Percentiles rank a stretch among this genome's conserved stretches.
Evolutionary conservation across 2,113 vertebrate genomes (phyloP).

Genomic region (Platysteira castanea): DNA sequence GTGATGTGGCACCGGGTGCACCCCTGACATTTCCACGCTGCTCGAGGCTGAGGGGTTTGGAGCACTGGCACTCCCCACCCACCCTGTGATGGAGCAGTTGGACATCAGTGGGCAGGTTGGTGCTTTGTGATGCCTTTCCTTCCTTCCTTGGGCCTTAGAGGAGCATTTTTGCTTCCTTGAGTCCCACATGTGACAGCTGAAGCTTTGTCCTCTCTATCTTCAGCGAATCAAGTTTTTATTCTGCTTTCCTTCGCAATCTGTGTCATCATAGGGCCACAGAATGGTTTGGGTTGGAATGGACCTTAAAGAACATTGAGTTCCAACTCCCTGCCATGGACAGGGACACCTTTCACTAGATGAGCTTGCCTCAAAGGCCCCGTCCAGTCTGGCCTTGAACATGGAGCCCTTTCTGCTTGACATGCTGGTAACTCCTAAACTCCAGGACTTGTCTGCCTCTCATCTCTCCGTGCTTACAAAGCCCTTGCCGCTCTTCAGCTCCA

Average conservation of each 20-base stretch:
- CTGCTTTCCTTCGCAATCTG: neutral
- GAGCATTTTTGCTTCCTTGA: neutral
- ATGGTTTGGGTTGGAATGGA: neutral
- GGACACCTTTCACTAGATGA: neutral
- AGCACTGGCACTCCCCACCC: rapidly evolving
- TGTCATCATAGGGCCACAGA: neutral
- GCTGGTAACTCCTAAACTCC: neutral
- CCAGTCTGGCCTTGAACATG: neutral
- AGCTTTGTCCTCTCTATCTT: neutral
- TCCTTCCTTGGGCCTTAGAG: neutral
- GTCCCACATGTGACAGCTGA: neutral
- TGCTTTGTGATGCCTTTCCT: neutral
- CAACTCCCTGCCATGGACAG: neutral
- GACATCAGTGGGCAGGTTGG: neutral
- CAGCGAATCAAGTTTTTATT: neutral
- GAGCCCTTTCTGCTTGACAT: neutral
- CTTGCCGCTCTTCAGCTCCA: neutral
- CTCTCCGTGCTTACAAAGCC: neutral
- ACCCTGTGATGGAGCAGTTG: neutral
- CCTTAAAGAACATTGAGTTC: neutral
- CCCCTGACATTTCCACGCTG: neutral
- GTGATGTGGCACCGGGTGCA: neutral
- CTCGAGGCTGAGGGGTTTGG: neutral
- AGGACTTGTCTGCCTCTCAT: neutral
- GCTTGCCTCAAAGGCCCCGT: neutral